These are phyloP conservation scores for Gyrodactylus salaris DNA, from an alignment of 1,140 invertebrate species.

Conservation along the genomic window DNA sequence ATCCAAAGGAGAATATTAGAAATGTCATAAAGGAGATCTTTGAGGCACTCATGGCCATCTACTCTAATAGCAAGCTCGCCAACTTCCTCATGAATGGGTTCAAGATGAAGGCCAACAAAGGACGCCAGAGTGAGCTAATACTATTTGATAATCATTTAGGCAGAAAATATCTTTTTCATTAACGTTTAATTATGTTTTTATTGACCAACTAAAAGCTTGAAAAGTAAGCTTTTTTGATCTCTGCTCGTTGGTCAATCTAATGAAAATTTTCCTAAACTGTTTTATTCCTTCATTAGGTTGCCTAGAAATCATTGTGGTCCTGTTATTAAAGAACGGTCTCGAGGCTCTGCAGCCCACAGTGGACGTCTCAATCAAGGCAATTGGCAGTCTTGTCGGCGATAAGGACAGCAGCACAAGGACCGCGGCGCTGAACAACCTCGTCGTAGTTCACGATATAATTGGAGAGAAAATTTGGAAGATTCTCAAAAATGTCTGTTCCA, in stretches of 20 bases:
- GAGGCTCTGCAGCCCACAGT: background rate
- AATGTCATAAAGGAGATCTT: background rate
- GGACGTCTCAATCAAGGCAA: background rate
- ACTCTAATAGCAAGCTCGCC: background rate
- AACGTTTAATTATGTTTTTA: no score
- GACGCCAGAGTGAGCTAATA: background rate
- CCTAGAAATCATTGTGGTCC: background rate
- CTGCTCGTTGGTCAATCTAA: no score
- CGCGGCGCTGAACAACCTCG: background rate
- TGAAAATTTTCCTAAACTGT: background rate
- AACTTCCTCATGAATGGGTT: background rate
- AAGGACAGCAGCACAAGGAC: background rate
- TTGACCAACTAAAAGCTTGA: no score
- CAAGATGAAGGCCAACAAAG: background rate
- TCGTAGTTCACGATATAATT: background rate
- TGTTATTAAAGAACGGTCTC: background rate
- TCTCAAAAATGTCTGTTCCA: background rate
- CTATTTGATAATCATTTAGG: no score
- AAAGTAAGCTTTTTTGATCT: no score
- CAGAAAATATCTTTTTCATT: no score
- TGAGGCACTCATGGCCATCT: background rate
- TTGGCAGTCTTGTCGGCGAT: background rate
- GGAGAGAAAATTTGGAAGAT: background rate
- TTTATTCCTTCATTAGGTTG: background rate
- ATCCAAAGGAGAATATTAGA: conserved; percentile 8